Conservation (phyloP, 2,113 vertebrate species). For the Rhegmatorhina hoffmannsi region DNA sequence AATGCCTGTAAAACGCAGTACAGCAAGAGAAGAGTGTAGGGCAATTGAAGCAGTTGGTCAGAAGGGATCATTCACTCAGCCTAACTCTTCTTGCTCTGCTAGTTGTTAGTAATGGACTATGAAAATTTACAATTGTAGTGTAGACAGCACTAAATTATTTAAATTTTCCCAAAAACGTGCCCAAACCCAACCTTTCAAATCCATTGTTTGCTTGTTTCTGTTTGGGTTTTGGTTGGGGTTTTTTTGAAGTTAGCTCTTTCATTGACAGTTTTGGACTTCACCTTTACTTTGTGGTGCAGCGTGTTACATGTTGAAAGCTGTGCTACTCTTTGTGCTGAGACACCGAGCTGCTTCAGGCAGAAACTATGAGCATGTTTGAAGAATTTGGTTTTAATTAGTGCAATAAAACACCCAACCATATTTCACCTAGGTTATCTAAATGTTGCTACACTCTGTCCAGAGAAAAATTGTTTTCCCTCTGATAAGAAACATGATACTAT, state of each 20-base stretch:
- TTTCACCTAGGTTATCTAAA: neutral
- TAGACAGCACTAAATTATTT: neutral
- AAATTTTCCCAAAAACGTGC: neutral
- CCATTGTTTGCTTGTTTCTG: neutral
- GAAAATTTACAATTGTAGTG: neutral
- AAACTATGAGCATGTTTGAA: neutral
- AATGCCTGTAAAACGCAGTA: neutral
- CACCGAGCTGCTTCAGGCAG: neutral
- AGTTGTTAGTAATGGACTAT: neutral
- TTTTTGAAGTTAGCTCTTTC: neutral
- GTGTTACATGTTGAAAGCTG: accelerated
- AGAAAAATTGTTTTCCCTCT: neutral
- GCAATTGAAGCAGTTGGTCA: neutral
- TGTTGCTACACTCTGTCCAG: neutral
- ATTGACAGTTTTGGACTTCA: neutral
- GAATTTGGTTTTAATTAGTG: neutral
- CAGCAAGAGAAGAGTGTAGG: accelerated
- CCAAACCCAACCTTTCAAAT: neutral
- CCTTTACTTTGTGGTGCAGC: neutral
- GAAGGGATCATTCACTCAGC: neutral
- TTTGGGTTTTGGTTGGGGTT: neutral
- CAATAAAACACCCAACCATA: neutral
- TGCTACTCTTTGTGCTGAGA: neutral
- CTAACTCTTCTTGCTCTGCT: neutral
- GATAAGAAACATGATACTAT: conserved; percentile 10